A percentile compares a stretch with the other conserved stretches of the same genome.
Evolutionary conservation across 1,140 invertebrate genomes (phyloP).

Genomic region (Mizuhopecten yessoensis): DNA sequence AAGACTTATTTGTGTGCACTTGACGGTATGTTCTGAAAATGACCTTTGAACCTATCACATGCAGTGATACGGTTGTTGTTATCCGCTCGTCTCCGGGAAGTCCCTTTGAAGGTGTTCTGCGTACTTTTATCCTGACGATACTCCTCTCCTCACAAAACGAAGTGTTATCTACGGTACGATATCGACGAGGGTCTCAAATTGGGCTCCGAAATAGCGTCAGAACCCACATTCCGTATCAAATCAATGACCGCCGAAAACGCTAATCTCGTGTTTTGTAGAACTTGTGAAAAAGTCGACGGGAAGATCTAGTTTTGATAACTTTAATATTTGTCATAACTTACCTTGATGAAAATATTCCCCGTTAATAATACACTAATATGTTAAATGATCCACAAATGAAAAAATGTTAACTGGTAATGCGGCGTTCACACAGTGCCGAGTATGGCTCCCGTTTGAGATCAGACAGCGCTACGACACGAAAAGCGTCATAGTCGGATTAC

Average conservation of each 20-base stretch:
- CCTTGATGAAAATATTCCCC: too few species aligned
- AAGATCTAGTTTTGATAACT: too few species aligned
- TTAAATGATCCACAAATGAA: too few species aligned
- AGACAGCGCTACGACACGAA: too few species aligned
- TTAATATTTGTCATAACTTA: too few species aligned
- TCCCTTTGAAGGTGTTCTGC: slow-evolving; percentile 23
- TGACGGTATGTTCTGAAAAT: background rate
- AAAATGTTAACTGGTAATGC: too few species aligned
- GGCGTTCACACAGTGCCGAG: too few species aligned
- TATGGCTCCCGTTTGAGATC: too few species aligned
- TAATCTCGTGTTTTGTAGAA: too few species aligned
- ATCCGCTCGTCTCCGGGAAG: slow-evolving; percentile 7
- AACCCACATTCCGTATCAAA: background rate
- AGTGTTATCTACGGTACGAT: background rate
- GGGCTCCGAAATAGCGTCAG: background rate
- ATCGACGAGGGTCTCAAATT: background rate
- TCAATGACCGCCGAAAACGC: background rate
- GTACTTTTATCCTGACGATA: slow-evolving; percentile 19
- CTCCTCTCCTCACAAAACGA: slow-evolving; percentile 3
- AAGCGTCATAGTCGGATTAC: too few species aligned
- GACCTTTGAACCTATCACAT: slow-evolving; percentile 25
- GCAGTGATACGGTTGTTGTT: slow-evolving; percentile 24
- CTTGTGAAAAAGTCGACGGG: too few species aligned
- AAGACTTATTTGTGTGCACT: slow-evolving; percentile 26
- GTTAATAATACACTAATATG: too few species aligned